Evolutionary conservation across 37 sponge, comb jelly and placozoan species (phyloP).

Genomic region (Mnemiopsis leidyi): DNA sequence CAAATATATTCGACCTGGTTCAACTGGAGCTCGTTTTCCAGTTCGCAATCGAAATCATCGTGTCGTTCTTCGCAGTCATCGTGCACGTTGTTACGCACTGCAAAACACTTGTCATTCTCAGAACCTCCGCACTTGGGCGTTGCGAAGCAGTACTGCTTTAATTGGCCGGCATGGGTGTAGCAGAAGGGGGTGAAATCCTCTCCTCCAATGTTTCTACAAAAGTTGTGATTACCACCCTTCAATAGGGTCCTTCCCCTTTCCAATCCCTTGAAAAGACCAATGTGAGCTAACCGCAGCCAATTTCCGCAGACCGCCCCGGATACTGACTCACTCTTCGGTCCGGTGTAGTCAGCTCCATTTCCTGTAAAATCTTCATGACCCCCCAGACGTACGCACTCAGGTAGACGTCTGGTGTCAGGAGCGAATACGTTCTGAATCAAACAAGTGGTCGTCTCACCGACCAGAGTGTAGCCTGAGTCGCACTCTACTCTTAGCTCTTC

Average conservation of each 20-base stretch:
- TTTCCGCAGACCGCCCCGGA: not conserved
- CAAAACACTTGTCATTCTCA: not conserved
- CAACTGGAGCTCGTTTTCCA: not conserved
- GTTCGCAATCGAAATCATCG: not conserved
- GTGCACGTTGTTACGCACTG: not conserved
- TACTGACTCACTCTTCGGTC: not conserved
- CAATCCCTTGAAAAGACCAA: not conserved
- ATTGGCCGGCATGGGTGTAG: not conserved
- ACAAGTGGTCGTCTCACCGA: not conserved
- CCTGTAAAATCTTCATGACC: not conserved
- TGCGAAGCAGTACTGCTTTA: not conserved
- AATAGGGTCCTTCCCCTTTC: not conserved
- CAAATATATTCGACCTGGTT: not conserved
- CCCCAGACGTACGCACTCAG: not conserved
- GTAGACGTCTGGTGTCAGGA: not conserved
- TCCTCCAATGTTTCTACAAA: not conserved
- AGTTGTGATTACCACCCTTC: slow-evolving; percentile 4
- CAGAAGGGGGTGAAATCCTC: not conserved
- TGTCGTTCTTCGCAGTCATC: not conserved
- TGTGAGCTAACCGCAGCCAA: not conserved
- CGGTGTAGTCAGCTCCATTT: not conserved
- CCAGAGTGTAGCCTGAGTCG: not conserved
- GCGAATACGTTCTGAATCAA: not conserved
- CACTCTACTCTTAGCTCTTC: not conserved
- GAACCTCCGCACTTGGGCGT: not conserved